These are phyloP conservation scores for Formicarius rufipectus DNA, from an alignment of 2,113 vertebrate species.

Conservation along the genomic window DNA sequence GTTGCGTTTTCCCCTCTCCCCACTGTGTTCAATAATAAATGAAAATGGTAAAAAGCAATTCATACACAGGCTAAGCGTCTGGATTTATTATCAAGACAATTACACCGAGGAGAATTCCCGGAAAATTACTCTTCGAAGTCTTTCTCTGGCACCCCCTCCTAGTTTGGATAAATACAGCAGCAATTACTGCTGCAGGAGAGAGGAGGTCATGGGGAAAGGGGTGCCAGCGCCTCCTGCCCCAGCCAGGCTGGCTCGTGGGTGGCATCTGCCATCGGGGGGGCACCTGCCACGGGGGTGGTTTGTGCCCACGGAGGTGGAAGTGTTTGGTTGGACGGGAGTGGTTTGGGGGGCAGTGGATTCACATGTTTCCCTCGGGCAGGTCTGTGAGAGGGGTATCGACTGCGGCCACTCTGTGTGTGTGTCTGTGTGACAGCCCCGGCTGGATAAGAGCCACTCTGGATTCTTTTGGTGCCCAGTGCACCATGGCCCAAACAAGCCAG, in stretches of 20 bases:
- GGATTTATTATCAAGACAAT: constrained; percentile 60
- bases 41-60: constrained; percentile 57
- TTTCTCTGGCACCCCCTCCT: constrained; percentile 62
- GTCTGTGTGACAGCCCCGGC: not conserved
- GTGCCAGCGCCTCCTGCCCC: not conserved
- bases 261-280: not conserved
- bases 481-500: rapidly evolving
- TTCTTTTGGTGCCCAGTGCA: not conserved
- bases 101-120: constrained; percentile 36
- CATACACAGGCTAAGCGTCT: constrained; percentile 27
- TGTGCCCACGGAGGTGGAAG: rapidly evolving
- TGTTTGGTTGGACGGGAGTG: rapidly evolving
- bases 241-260: not conserved
- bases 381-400: rapidly evolving
- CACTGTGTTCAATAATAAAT: constrained; percentile 61
- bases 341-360: rapidly evolving
- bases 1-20: constrained; percentile 57
- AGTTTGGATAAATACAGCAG: constrained; percentile 54
- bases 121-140: constrained; percentile 59
- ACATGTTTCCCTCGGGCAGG: rapidly evolving
- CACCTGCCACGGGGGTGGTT: not conserved
- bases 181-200: constrained; percentile 42
- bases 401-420: rapidly evolving
- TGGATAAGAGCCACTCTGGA: rapidly evolving
- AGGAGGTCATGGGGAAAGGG: not conserved